These are phyloP conservation scores for Mellilla xanthometata DNA, from an alignment of 2,888 invertebrate genomes.

Conservation along the genomic window DNA sequence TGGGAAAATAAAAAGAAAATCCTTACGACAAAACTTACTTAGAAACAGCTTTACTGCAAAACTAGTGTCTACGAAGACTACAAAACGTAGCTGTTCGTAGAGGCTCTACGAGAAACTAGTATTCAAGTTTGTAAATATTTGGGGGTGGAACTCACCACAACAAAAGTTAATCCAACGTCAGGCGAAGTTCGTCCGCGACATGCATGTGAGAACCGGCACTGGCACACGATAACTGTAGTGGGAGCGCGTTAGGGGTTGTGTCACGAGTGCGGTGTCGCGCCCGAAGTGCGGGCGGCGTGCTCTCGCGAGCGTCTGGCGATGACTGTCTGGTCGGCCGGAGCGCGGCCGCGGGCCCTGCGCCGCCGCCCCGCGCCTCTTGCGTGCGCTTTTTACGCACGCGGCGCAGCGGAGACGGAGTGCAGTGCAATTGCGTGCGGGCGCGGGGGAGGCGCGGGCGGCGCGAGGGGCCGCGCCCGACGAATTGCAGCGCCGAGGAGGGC, in stretches of 20 bases:
- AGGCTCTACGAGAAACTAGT: constrained; percentile 25
- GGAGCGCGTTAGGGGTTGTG: constrained; percentile 64
- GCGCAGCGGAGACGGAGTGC: constrained; percentile 69
- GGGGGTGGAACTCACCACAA: constrained; percentile 27
- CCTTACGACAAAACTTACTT: constrained; percentile 19
- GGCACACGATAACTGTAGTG: constrained; percentile 62
- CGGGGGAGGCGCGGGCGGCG: constrained; percentile 47
- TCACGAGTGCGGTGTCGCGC: constrained; percentile 55
- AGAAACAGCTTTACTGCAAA: not conserved
- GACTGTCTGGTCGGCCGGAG: constrained; percentile 61
- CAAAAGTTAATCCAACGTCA: constrained; percentile 32
- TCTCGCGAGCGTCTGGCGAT: constrained; percentile 72
- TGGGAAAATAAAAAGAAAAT: constrained; percentile 4
- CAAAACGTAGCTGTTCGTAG: constrained; percentile 51
- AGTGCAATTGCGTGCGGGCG: constrained; percentile 80
- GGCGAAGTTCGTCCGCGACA: constrained; percentile 37
- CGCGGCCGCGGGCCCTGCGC: constrained; percentile 49
- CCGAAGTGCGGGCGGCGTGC: constrained; percentile 75
- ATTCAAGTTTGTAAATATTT: constrained; percentile 17
- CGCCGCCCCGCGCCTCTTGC: constrained; percentile 67
- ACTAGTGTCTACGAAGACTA: constrained; percentile 26
- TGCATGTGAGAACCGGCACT: constrained; percentile 59
- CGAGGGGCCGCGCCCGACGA: constrained; percentile 63
- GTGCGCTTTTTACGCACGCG: constrained; percentile 82
- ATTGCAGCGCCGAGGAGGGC: constrained; percentile 80